Conservation (phyloP, 2,113 vertebrate genomes). For the Vireo altiloquus region DNA sequence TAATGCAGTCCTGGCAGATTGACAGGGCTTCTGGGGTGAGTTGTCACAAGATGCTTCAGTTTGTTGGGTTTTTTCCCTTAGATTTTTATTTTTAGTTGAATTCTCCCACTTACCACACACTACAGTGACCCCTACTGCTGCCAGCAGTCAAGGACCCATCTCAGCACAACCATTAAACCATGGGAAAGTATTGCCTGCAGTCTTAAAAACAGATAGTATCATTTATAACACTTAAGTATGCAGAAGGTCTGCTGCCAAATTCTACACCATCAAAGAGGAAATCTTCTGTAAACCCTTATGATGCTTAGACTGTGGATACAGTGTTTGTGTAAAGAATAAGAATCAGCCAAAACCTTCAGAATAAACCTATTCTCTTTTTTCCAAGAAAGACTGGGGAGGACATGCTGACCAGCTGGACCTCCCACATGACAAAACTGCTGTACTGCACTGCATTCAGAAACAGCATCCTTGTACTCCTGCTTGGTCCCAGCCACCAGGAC, state of each 20-base stretch:
- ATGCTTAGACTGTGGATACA: background rate
- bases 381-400: background rate
- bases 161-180: background rate
- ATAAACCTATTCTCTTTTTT: background rate
- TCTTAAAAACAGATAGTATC: background rate
- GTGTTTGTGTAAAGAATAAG: background rate
- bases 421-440: background rate
- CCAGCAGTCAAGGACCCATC: background rate
- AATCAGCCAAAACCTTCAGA: background rate
- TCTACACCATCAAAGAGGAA: background rate
- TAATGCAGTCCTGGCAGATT: slow-evolving; percentile 19
- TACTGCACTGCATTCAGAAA: background rate
- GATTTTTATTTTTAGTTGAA: slow-evolving; percentile 17
- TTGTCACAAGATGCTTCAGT: slow-evolving; percentile 15
- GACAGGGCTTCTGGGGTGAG: slow-evolving; percentile 1
- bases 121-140: slow-evolving; percentile 22
- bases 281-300: background rate
- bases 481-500: background rate
- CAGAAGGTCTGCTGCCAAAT: background rate
- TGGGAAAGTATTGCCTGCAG: background rate
- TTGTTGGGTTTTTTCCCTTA: background rate
- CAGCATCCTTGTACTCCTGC: background rate
- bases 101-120: background rate
- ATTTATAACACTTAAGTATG: background rate
- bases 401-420: background rate